phyloP scores from a whole-genome alignment of 2,888 invertebrate species.

The Escarpia spicata region DNA sequence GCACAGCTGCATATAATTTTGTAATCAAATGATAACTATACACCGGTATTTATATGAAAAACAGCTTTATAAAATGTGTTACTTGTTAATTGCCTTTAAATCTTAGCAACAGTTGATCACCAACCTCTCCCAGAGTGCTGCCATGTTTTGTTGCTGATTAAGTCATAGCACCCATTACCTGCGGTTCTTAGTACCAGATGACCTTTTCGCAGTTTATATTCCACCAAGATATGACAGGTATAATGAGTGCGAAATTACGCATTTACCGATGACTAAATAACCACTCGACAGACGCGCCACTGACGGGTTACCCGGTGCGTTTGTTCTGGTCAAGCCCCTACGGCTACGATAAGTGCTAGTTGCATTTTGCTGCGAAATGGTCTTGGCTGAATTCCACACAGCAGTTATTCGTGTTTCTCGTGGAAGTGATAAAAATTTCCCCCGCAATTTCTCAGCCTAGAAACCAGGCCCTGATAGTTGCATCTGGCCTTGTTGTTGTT shows the following conservation, averaged over 20 bases:
- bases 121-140: background rate
- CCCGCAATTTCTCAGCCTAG: background rate
- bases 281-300: background rate
- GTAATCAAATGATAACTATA: background rate
- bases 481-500: background rate
- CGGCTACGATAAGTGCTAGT: background rate
- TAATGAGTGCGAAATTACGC: conserved; percentile 6
- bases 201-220: conserved; percentile 7
- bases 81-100: background rate
- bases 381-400: background rate
- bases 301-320: background rate
- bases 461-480: background rate
- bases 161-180: background rate
- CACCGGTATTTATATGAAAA: background rate
- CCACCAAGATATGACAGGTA: background rate
- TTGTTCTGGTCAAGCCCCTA: background rate
- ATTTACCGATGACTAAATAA: background rate
- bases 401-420: background rate
- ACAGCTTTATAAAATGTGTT: background rate
- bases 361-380: background rate
- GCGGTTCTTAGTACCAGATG: background rate
- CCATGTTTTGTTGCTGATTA: background rate
- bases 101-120: background rate
- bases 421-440: background rate
- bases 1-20: background rate